Evolutionary conservation across 2,797 vertebrate genomes (phyloP), one percentile per base, ranked within the genome.

Genomic region (Pelodytes ibericus): DNA sequence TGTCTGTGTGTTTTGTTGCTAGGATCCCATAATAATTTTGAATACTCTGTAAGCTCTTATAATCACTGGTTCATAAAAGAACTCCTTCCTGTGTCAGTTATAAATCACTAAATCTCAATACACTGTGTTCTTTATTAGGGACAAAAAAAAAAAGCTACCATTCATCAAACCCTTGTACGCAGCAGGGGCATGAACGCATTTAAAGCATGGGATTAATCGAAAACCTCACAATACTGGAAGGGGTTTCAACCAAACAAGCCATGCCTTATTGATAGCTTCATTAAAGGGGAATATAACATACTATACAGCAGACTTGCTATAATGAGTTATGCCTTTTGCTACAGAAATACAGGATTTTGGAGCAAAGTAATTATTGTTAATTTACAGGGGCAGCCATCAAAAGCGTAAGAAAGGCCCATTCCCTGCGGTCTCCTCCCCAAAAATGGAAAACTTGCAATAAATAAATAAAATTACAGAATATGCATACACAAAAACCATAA

Each of bases 11-110:
- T 71, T 47, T 60, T 11, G 74, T 77, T 77, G 74, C 74, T 77
- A 77, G 74, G 67, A 71, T 64, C 47, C 58, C 49, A 8, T 9
- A 47, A 26, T 57, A 31, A 36, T 22, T 47, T 62, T 49, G 39
- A 22, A 69, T 70, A 57, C 61, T 56, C 58, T 70, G 36, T 51
- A 77, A 27, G 66, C 67, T 63, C 49, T 71, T 71, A 71, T 71
- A 77, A 71, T 77, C 65, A 59, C 67, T 33, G 67, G 59, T 64
- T 49, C 67, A 64, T 64, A 56, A 64, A 77, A 64, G 25, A 77
- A 76, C 53, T 63, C 67, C 5, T 41, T 71, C 57, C 67, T 71
- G 71, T 64, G 60, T 70, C 67, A 64, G 58, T 71, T 71, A 64
- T 31, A 29, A 70, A 70, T 69, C 58, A 63, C 31, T 70, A 62